Base-by-base conservation (phyloP, 2,113 vertebrate species). In the Asarcornis scutulata region DNA sequence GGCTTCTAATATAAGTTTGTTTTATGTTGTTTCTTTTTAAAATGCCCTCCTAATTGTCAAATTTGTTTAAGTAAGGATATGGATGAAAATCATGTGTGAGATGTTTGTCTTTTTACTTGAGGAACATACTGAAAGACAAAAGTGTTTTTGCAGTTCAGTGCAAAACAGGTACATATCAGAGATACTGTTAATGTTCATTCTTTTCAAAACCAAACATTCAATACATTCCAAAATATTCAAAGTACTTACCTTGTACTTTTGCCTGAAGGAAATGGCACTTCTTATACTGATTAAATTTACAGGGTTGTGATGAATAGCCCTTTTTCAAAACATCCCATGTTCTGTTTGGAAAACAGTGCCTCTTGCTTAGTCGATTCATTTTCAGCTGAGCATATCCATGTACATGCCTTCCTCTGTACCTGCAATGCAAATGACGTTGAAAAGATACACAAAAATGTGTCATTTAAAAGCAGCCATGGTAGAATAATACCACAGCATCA, bases 231-330 rank as follows among this genome's bases (percentile, higher is more conserved):
- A 74, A 56, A 48, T 50, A 75, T 26, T 73, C 13, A 5, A 38
- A 44, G 58, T 27, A 48, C 16, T 97, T 95, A 98, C 98, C 98
- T 97, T 97, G 75, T 56, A 21, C 74, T 56, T 83, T 96, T 17
- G 83, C 67, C 16, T 89, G 87, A 64, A 85, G 17, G 46, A 46
- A 90, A 36, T 55, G 48, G 22, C 66, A 84, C 55, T 90, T 96
- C 64, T 83, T 60, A 13, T 12, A 13, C 42, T 95, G 69, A 20
- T 53, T 60, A 22, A 26, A 62, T 34, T 63, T 91, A 40, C 13
- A 31, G 10, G 20, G 18, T 13, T 88, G 77, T 32, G 71, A 62
- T 29, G 10, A 78, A 21, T 17, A 76, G 56, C 87, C 91, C 75
- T 93, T 96, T 52, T 81, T 96, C 23, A 81, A 46, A 73, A 83